These are phyloP conservation scores for Caenorhabditis afra DNA, from an alignment of 2,888 invertebrate species.

Conservation along the genomic window DNA sequence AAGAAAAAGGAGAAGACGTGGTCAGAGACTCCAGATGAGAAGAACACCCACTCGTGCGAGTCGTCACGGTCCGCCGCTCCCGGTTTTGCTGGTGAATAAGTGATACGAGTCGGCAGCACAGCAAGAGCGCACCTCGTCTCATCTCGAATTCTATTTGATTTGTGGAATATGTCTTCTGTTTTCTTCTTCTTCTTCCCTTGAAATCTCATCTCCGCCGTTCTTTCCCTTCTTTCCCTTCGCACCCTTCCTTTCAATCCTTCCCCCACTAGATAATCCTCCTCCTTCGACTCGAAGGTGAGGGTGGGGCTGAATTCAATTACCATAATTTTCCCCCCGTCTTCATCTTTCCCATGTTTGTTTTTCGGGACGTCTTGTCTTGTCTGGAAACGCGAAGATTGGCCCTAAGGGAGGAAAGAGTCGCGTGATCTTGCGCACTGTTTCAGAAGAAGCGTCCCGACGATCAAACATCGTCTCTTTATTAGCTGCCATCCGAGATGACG, in stretches of 20 bases:
- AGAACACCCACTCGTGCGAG: constrained; percentile 9
- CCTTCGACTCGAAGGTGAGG: constrained; percentile 24
- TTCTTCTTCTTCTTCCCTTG: constrained; percentile 12
- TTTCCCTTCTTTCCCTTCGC: constrained; percentile 9
- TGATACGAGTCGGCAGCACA: background rate
- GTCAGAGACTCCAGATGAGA: too few species aligned
- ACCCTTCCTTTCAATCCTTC: background rate
- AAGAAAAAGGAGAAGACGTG: too few species aligned
- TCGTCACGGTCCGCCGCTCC: constrained; percentile 14
- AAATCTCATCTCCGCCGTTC: constrained; percentile 18
- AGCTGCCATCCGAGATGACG: constrained; percentile 37
- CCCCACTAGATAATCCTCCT: constrained; percentile 21
- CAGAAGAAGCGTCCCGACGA: background rate
- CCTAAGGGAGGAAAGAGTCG: constrained; percentile 17
- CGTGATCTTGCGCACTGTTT: constrained; percentile 31
- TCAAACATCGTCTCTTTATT: constrained; percentile 34
- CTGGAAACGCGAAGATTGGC: constrained; percentile 3
- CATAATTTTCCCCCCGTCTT: constrained; percentile 24
- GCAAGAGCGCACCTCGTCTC: constrained; percentile 1
- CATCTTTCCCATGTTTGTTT: constrained; percentile 30
- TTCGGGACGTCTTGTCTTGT: constrained; percentile 27
- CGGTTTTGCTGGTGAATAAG: constrained; percentile 3
- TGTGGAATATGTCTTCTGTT: constrained; percentile 11
- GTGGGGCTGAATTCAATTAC: constrained; percentile 35
- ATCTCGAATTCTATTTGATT: constrained; percentile 21